Evolutionary conservation across 2,888 invertebrate species (phyloP), one percentile per base, ranked within the genome.

Genomic region (Lapara coniferarum): DNA sequence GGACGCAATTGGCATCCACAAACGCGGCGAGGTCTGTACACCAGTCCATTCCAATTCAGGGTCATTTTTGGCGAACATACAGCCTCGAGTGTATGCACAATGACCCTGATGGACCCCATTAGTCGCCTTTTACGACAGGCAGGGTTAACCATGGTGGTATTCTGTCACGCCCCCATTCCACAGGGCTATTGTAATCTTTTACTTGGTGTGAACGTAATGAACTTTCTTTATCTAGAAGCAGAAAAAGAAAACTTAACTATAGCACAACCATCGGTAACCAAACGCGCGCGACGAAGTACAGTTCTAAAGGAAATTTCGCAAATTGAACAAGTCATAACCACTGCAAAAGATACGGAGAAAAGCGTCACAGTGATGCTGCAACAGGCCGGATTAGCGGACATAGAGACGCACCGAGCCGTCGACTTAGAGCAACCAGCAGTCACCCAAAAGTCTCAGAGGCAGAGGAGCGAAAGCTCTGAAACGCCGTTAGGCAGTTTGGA

Each of bases 401-500:
- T 86, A 3, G 73, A 72, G 25, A 63, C 53, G 16, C 69, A 52
- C 0, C 71, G 25, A 51, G 59, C 71, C 10, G 67, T 70, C 4
- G 58, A 56, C 1, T 30, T 49, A 37, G 30, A 56, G 10, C 66
- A 25, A 1, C n/a, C 49, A 16, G 3, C 7, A 1, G 30, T 16
- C 7, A 10, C 58, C 6, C 56, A 57, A 3, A 30, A 16, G 19
- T 66, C 66, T 52, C 67, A 5, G 13, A 70, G 75, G 30, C 72
- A 70, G 19, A 77, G 70, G 0, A 88, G 88, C 70, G 85, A 82
- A 0, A 73, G 79, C 7, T 84, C 87, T 0, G 92, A 92, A 69
- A 89, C 92, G 0, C 91, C 81, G 0, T 71, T 91, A 30, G 93
- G 93, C 3, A 93, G 93, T 71, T 73, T 92, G 19, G 93, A 93